Conservation (phyloP, 2,797 vertebrate species). For the Gallirallus australis region DNA sequence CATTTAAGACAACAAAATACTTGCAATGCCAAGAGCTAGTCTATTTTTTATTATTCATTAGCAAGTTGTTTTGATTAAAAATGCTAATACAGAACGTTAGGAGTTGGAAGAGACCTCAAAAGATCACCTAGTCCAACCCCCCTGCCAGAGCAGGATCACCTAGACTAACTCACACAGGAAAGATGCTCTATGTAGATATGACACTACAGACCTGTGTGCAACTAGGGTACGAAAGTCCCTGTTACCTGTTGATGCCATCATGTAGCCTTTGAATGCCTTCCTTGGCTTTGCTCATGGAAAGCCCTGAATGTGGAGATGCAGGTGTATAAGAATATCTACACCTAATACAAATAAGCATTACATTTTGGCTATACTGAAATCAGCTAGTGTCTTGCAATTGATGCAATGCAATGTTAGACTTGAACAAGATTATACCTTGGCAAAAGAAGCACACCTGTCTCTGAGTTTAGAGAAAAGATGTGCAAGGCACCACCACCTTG, state of each 20-base stretch:
- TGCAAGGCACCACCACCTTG: neutral
- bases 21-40: neutral
- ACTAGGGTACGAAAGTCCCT: neutral
- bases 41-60: neutral
- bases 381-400: neutral
- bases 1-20: neutral
- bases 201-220: neutral
- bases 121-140: too few species aligned
- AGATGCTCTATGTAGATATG: neutral
- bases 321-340: fast-evolving
- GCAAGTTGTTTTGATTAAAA: neutral
- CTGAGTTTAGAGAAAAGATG: neutral
- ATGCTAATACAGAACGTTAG: neutral
- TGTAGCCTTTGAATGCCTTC: neutral
- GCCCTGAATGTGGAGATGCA: neutral
- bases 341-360: neutral
- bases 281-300: neutral
- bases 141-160: too few species aligned
- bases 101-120: too few species aligned
- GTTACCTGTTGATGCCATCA: neutral
- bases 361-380: neutral
- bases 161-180: too few species aligned
- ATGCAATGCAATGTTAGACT: neutral
- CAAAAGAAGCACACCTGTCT: neutral
- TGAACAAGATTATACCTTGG: neutral